Evolutionary conservation across 2,113 vertebrate genomes (phyloP).

Genomic region (Reinhardtius hippoglossoides): DNA sequence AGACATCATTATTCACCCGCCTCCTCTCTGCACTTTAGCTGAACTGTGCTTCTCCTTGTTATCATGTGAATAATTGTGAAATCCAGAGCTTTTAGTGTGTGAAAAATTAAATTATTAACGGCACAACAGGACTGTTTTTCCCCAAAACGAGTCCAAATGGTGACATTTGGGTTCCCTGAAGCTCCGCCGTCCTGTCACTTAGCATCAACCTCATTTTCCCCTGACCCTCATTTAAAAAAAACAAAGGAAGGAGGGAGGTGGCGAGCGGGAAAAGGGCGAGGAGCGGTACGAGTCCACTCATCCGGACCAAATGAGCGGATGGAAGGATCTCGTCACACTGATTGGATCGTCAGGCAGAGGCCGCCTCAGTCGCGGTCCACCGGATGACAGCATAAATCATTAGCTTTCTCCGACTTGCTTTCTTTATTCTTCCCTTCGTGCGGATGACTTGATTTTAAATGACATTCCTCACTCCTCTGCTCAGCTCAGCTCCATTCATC

Average conservation of each 20-base stretch:
- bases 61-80: constrained; percentile 30
- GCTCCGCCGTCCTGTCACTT: constrained; percentile 14
- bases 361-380: constrained; percentile 51
- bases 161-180: constrained; percentile 7
- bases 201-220: constrained; percentile 32
- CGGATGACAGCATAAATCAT: constrained; percentile 67
- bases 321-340: constrained; percentile 51
- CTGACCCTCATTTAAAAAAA: neutral
- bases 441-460: constrained; percentile 55
- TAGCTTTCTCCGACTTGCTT: constrained; percentile 51
- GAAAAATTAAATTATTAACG: constrained; percentile 2
- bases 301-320: constrained; percentile 45
- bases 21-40: constrained; percentile 20
- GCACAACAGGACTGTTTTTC: constrained; percentile 22
- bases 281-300: constrained; percentile 55
- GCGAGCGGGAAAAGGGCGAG: constrained; percentile 27
- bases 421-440: constrained; percentile 56
- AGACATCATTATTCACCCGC: constrained; percentile 15
- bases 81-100: neutral
- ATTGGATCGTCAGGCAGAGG: constrained; percentile 57
- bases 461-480: constrained; percentile 46
- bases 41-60: constrained; percentile 9
- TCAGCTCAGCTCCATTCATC: constrained; percentile 32
- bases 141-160: constrained; percentile 10
- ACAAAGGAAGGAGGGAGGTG: neutral